Evolutionary conservation across 2,797 vertebrate species (phyloP).

Genomic region (Myotis planiceps): DNA sequence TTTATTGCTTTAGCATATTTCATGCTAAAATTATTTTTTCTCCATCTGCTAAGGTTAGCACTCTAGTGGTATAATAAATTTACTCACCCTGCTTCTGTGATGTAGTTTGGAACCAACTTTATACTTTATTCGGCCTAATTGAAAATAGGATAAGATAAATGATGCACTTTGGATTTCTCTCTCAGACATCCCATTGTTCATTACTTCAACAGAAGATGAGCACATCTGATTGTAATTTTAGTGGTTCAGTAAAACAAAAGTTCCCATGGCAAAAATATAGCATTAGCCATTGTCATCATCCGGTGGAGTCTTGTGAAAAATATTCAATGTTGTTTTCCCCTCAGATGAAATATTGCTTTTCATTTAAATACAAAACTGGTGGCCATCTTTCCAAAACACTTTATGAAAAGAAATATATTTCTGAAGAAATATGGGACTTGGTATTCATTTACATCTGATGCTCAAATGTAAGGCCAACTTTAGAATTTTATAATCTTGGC

Average conservation of each 20-base stretch:
- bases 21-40: conserved; percentile 88
- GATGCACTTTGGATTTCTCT: conserved; percentile 87
- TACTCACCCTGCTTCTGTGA: conserved; percentile 86
- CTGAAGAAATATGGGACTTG: conserved; percentile 51
- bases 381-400: conserved; percentile 49
- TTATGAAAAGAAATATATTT: conserved; percentile 55
- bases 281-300: conserved; percentile 84
- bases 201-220: conserved; percentile 85
- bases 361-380: conserved; percentile 74
- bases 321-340: conserved; percentile 78
- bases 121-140: conserved; percentile 86
- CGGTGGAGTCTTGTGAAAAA: conserved; percentile 79
- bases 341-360: conserved; percentile 79
- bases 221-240: conserved; percentile 88
- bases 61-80: conserved; percentile 89
- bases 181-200: conserved; percentile 88
- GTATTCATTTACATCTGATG: conserved; percentile 66
- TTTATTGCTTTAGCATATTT: conserved; percentile 90
- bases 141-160: conserved; percentile 90
- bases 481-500: conserved; percentile 60
- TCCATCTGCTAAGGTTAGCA: conserved; percentile 91
- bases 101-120: conserved; percentile 87
- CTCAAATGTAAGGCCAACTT: conserved; percentile 57
- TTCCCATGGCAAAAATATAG: conserved; percentile 85
- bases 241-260: conserved; percentile 86